These are phyloP conservation scores for Formica exsecta DNA, from an alignment of 1,140 invertebrate genomes.

Conservation along the genomic window DNA sequence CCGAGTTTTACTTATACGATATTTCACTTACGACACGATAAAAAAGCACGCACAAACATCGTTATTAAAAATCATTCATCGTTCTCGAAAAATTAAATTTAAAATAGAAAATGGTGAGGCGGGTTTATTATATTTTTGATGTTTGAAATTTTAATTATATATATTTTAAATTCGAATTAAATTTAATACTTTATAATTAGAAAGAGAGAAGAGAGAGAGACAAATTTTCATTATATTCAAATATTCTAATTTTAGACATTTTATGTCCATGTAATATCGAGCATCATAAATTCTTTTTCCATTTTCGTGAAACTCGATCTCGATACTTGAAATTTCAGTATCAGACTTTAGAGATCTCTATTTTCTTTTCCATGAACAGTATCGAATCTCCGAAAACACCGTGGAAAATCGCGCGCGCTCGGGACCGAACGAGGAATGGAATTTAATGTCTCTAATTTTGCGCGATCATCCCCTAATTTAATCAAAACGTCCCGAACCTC, in stretches of 20 bases:
- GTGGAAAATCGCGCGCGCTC: constrained; percentile 24
- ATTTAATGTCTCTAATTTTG: constrained; percentile 85
- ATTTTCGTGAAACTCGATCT: background rate
- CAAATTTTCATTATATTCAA: background rate
- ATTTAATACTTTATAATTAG: background rate
- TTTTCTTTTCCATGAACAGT: background rate
- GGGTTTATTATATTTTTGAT: background rate
- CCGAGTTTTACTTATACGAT: constrained; percentile 14
- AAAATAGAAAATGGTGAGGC: background rate
- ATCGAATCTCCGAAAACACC: background rate
- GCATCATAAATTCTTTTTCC: background rate
- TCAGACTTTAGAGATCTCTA: background rate
- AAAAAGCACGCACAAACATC: background rate
- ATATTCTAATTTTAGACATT: background rate
- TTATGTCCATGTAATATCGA: background rate
- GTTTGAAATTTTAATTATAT: background rate
- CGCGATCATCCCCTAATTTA: constrained; percentile 84
- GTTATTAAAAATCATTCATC: background rate
- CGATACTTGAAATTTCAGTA: background rate
- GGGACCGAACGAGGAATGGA: constrained; percentile 47
- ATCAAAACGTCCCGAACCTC: constrained; percentile 75
- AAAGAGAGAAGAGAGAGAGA: background rate
- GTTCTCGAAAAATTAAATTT: background rate
- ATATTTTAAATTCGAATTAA: background rate
- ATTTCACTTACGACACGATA: constrained; percentile 45